These are phyloP conservation scores for Panonychus citri DNA, from an alignment of 1,140 invertebrate genomes.

Conservation along the genomic window DNA sequence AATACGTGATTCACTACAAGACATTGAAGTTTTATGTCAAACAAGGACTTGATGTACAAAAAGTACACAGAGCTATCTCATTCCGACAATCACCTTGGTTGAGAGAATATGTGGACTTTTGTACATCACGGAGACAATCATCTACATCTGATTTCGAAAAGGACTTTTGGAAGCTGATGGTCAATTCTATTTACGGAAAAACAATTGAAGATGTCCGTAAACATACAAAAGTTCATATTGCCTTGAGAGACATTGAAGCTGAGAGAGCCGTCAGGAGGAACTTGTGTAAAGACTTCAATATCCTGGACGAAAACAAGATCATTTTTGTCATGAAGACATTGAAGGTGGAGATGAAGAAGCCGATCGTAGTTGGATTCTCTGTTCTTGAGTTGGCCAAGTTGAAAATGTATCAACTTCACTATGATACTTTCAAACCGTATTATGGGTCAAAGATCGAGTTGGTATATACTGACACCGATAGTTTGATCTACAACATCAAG, in stretches of 20 bases:
- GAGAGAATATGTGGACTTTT: conserved; percentile 21
- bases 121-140: not conserved
- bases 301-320: too few species aligned
- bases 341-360: not conserved
- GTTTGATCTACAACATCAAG: conserved; percentile 11
- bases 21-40: too few species aligned
- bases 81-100: conserved; percentile 28
- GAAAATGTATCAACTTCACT: too few species aligned
- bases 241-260: too few species aligned
- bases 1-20: conserved; percentile 29
- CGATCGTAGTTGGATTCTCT: conserved; percentile 9
- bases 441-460: too few species aligned
- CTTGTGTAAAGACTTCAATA: too few species aligned
- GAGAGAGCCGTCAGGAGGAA: too few species aligned
- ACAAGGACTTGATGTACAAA: too few species aligned
- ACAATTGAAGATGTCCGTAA: conserved; percentile 28
- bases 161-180: conserved; percentile 8
- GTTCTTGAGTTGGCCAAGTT: conserved; percentile 15
- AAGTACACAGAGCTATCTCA: conserved; percentile 26
- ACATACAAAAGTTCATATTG: too few species aligned
- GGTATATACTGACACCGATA: too few species aligned
- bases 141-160: not conserved
- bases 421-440: too few species aligned
- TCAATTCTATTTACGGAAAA: conserved; percentile 27
- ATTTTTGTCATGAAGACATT: not conserved